These are phyloP conservation scores for Subanguina moxae DNA, from an alignment of 1,140 invertebrate species.

Conservation along the genomic window DNA sequence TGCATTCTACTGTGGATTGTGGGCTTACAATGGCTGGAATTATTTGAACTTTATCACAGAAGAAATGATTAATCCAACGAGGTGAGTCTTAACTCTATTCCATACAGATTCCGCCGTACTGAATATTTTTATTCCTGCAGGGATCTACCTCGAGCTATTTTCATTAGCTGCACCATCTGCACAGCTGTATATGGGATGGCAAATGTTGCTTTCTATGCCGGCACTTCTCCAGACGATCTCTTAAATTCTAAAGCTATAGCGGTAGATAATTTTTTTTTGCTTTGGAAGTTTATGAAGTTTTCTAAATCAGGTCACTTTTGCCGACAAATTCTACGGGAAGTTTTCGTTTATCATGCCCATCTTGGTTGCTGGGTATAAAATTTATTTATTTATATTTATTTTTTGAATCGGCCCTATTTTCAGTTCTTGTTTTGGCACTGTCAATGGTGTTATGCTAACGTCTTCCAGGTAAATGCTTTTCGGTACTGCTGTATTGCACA, in stretches of 20 bases:
- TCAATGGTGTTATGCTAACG: constrained; percentile 94
- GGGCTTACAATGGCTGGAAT: constrained; percentile 97
- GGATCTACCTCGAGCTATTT: constrained; percentile 92
- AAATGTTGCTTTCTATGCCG: constrained; percentile 94
- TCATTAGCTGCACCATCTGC: constrained; percentile 86
- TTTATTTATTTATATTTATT: too few relatives aligned
- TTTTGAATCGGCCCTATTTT: too few relatives aligned
- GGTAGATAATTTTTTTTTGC: constrained; percentile 63
- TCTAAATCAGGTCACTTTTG: constrained; percentile 69
- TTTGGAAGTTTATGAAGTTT: background rate
- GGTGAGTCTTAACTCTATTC: too few relatives aligned
- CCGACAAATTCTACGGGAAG: constrained; percentile 80
- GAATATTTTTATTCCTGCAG: too few relatives aligned
- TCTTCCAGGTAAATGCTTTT: constrained; percentile 68
- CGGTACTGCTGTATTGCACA: background rate
- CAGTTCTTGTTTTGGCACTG: constrained; percentile 88
- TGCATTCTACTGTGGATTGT: constrained; percentile 96
- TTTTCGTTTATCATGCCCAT: constrained; percentile 93
- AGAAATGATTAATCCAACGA: constrained; percentile 30
- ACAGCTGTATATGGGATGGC: constrained; percentile 90
- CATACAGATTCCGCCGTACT: constrained; percentile 81
- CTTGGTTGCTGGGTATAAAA: constrained; percentile 94
- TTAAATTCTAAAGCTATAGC: constrained; percentile 89
- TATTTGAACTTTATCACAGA: constrained; percentile 80
- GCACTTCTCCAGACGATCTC: constrained; percentile 78